Evolutionary conservation across 2,888 invertebrate genomes (phyloP), one percentile per base, ranked within the genome.

Genomic region (Labia minor): DNA sequence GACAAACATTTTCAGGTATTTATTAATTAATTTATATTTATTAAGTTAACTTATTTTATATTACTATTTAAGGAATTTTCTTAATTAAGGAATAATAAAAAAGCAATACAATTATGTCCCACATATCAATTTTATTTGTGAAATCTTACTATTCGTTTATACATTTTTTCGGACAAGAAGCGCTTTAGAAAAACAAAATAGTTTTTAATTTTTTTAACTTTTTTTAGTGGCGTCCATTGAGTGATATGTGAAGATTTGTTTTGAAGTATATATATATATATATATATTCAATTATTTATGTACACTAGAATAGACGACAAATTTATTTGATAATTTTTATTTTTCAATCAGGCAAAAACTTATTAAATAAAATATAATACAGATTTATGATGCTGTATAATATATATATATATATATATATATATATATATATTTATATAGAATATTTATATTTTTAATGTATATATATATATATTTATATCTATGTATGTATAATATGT

Each of bases 111-210:
- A 33, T 61, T 63, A 65, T 67, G 65, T 61, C 66, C 66, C 62
- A 66, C 33, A 62, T 65, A 63, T 66, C 37, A 61, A 65, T n/a
- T 67, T 65, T 67, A 64, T 69, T 69, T 65, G 67, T 69, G 67
- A 69, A 69, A 66, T 67, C 65, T 37, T 67, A 62, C 66, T 61
- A 61, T 62, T 66, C 20, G 33, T 66, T 67, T 65, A 33, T 62
- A 62, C 10, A 18, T 20, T 3, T 6, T 18, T 62, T 6, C 21
- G 19, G 19, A 62, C 33, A 33, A 33, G 33, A 33, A 33, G 33
- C 33, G 33, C 11, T 33, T 33, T 33, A 33, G 11, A n/a, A 33
- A 33, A 33, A 33, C 33, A 33, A 33, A 33, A 8, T 33, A 11
- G n/a, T 33, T 8, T 33, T n/a, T n/a, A n/a, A n/a, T n/a, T n/a